Evolutionary conservation across 2,888 invertebrate genomes (phyloP).

Genomic region (Lochmaea capreae): DNA sequence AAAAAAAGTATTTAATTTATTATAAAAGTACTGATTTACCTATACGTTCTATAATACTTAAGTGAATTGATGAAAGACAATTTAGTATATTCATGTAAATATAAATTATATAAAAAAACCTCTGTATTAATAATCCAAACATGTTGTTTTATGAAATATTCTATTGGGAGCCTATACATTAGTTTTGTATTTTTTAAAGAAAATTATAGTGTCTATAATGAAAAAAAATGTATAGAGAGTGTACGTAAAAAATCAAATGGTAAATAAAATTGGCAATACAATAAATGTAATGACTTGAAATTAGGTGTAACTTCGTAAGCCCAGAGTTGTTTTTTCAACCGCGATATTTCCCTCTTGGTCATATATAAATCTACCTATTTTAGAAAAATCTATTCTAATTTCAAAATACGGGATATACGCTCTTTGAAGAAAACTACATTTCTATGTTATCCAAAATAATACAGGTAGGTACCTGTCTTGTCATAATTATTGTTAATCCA

Average conservation of each 20-base stretch:
- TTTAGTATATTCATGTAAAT: slow-evolving; percentile 31
- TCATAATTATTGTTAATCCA: no score
- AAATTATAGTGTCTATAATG: slow-evolving; percentile 25
- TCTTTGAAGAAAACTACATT: no score
- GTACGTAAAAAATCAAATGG: slow-evolving; percentile 24
- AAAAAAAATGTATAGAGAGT: slow-evolving; percentile 26
- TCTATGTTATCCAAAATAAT: no score
- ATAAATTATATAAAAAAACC: slow-evolving; percentile 26
- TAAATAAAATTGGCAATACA: slow-evolving; percentile 28
- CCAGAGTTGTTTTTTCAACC: neutral
- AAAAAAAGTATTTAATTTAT: neutral
- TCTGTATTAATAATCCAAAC: slow-evolving; percentile 32
- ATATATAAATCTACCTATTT: neutral
- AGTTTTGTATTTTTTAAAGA: slow-evolving; percentile 36
- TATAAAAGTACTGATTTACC: slow-evolving; percentile 10
- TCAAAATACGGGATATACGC: no score
- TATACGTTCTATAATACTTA: slow-evolving; percentile 7
- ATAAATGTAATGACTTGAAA: slow-evolving; percentile 12
- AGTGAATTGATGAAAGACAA: slow-evolving; percentile 28
- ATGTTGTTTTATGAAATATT: slow-evolving; percentile 34
- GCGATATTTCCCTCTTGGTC: neutral
- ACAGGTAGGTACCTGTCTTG: no score
- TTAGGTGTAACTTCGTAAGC: neutral
- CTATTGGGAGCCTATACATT: slow-evolving; percentile 30
- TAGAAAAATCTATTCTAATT: no score